Conservation (phyloP, 1,140 invertebrate genomes). For the Drosophila rufa region DNA sequence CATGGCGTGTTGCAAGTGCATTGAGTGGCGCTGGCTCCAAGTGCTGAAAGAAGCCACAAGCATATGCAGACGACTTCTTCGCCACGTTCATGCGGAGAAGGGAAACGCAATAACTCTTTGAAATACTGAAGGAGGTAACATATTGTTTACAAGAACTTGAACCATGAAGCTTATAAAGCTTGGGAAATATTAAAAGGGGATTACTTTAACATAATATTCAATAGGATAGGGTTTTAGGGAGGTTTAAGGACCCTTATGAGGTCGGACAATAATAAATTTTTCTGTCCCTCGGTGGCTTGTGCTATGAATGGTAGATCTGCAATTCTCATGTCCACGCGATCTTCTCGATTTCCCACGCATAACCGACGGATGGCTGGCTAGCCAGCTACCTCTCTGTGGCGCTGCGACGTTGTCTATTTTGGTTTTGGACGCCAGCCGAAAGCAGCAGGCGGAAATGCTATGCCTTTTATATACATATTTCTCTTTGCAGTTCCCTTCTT, state of each 20-base stretch:
- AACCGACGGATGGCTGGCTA: slow-evolving; percentile 5
- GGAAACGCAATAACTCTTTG: background rate
- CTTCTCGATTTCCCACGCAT: slow-evolving; percentile 22
- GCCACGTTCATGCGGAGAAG: slow-evolving; percentile 20
- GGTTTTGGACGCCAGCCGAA: slow-evolving; percentile 69
- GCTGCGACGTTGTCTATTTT: slow-evolving; percentile 71
- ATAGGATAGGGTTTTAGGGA: background rate
- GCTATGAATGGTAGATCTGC: background rate
- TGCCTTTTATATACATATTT: slow-evolving; percentile 72
- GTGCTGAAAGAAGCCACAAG: slow-evolving; percentile 72
- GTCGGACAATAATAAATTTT: background rate
- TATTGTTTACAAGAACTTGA: background rate
- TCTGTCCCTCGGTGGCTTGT: background rate
- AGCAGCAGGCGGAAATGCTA: slow-evolving; percentile 67
- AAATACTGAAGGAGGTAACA: background rate
- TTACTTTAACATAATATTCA: too few species aligned
- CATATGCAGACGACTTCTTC: slow-evolving; percentile 47
- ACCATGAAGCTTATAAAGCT: too few species aligned
- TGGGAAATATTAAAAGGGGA: background rate
- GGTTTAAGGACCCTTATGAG: background rate
- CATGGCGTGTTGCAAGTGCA: slow-evolving; percentile 66
- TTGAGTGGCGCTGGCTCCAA: slow-evolving; percentile 64
- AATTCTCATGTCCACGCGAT: background rate
- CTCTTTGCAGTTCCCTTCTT: slow-evolving; percentile 39
- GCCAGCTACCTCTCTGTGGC: slow-evolving; percentile 16